A percentile compares a stretch with the other conserved stretches of the same genome.
phyloP scores from a whole-genome alignment of 2,113 vertebrate genomes.

The Mormyrus iriodes region DNA sequence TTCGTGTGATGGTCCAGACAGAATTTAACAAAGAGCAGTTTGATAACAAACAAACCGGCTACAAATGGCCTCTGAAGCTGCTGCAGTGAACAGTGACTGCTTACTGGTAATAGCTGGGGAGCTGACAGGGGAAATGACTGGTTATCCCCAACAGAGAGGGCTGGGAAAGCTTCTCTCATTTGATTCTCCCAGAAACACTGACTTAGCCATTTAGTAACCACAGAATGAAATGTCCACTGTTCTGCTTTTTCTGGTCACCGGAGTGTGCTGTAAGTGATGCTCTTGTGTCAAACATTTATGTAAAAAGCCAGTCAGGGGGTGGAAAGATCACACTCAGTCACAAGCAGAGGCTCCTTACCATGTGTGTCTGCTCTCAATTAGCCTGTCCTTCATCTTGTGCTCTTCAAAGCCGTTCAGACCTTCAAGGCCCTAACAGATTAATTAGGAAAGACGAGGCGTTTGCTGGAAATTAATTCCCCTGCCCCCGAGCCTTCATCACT shows the following conservation, averaged over 20 bases:
- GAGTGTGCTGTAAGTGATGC: conserved; percentile 63
- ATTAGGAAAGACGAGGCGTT: conserved; percentile 80
- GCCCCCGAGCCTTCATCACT: conserved; percentile 55
- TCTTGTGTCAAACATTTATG: conserved; percentile 64
- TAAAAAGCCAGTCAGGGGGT: conserved; percentile 47
- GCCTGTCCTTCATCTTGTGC: conserved; percentile 78
- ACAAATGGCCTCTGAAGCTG: background rate
- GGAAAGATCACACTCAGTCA: conserved; percentile 57
- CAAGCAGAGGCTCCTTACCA: conserved; percentile 56
- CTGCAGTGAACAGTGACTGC: background rate
- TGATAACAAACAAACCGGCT: background rate
- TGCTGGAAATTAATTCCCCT: conserved; percentile 72
- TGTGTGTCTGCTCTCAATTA: conserved; percentile 79
- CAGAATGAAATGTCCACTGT: conserved; percentile 30
- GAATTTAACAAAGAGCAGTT: background rate
- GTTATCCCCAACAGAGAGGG: background rate
- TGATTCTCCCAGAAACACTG: conserved; percentile 37
- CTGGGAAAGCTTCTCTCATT: conserved; percentile 14
- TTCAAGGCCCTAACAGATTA: conserved; percentile 74
- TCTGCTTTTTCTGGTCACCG: conserved; percentile 40
- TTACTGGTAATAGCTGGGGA: background rate
- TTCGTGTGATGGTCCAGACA: background rate
- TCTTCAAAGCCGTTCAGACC: conserved; percentile 73
- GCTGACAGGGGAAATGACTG: background rate
- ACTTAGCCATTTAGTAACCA: conserved; percentile 50